These are phyloP conservation scores for Gryllus longicercus DNA, from an alignment of 2,888 invertebrate genomes.

Conservation along the genomic window DNA sequence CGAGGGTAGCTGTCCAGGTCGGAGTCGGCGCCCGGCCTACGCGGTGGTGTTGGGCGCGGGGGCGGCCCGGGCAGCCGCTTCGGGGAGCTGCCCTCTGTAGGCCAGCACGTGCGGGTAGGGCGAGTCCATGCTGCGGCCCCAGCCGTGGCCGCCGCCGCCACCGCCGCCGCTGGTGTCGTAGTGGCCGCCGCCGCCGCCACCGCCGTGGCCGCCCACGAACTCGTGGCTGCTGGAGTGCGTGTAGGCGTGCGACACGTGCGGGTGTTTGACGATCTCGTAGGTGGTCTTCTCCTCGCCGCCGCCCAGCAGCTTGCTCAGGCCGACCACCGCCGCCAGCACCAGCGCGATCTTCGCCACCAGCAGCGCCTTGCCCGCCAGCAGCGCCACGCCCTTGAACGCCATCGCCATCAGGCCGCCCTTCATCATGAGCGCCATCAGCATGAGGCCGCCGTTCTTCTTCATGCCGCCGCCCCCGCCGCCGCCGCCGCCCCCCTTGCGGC, in stretches of 20 bases:
- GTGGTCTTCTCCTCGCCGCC: constrained; percentile 60
- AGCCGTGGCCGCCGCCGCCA: constrained; percentile 48
- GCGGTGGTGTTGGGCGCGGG: not conserved
- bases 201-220: constrained; percentile 57
- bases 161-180: constrained; percentile 46
- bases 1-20: no score
- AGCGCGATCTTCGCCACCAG: constrained; percentile 44
- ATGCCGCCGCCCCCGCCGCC: constrained; percentile 18
- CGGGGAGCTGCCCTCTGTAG: constrained; percentile 12
- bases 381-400: constrained; percentile 31
- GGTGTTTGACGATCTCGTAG: constrained; percentile 81
- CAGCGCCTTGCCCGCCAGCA: constrained; percentile 43
- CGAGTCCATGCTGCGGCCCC: constrained; percentile 40
- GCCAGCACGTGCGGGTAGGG: constrained; percentile 20
- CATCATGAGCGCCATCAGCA: constrained; percentile 32
- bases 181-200: constrained; percentile 45
- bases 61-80: not conserved
- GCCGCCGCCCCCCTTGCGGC: constrained; percentile 26
- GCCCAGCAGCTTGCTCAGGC: constrained; percentile 32
- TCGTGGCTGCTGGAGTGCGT: constrained; percentile 64
- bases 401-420: constrained; percentile 35
- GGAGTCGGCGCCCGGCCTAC: not conserved
- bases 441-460: constrained; percentile 30
- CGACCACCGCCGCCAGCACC: constrained; percentile 46
- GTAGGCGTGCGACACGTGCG: constrained; percentile 66